A percentile compares a stretch with the other conserved stretches of the same genome.
These are phyloP conservation scores for Drosophila borborema DNA, from an alignment of 2,888 invertebrate species.

Conservation along the genomic window DNA sequence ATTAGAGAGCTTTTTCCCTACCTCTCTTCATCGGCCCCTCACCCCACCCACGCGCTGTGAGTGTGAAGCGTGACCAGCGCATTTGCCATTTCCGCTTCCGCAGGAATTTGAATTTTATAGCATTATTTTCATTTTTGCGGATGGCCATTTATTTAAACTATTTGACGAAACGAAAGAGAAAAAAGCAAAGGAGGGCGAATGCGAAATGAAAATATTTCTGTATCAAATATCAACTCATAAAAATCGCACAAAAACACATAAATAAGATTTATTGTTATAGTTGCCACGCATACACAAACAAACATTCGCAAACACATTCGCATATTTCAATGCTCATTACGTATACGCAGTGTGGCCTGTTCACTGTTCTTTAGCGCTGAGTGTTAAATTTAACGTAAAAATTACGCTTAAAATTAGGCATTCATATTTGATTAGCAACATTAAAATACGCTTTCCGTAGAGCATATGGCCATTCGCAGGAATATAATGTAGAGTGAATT, in stretches of 20 bases:
- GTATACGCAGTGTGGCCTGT: slow-evolving; percentile 36
- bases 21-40: too few species aligned
- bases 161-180: slow-evolving; percentile 24
- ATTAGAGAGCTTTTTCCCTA: slow-evolving; percentile 47
- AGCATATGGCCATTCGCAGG: neutral
- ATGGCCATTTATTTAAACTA: slow-evolving; percentile 74
- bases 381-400: slow-evolving; percentile 75
- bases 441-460: slow-evolving; percentile 34
- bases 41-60: neutral
- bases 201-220: slow-evolving; percentile 14
- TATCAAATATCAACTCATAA: slow-evolving; percentile 74
- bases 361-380: slow-evolving; percentile 6
- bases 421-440: slow-evolving; percentile 61
- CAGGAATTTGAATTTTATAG: slow-evolving; percentile 68
- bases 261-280: slow-evolving; percentile 77
- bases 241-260: slow-evolving; percentile 77
- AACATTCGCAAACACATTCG: slow-evolving; percentile 6
- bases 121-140: slow-evolving; percentile 39
- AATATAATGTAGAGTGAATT: neutral
- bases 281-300: slow-evolving; percentile 32
- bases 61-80: slow-evolving; percentile 71
- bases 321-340: slow-evolving; percentile 40
- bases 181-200: too few species aligned
- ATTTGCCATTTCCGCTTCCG: slow-evolving; percentile 59
- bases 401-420: slow-evolving; percentile 61